Conservation (phyloP, 2,888 invertebrate genomes). For the Sycophila texana region DNA sequence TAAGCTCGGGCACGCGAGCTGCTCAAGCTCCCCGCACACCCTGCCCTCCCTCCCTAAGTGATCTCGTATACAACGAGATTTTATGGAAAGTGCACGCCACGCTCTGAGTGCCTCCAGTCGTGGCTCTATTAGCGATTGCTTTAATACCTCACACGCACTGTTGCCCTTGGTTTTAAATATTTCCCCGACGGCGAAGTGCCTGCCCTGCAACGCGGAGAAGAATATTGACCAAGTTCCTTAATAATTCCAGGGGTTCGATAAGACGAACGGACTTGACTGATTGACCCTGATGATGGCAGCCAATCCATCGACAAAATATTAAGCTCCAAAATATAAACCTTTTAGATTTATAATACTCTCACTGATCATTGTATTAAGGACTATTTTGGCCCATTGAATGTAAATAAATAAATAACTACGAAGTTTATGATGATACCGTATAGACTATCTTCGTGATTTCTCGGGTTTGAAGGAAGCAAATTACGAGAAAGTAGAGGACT, state of each 20-base stretch:
- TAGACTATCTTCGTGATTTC: no score
- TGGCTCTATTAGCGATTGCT: slow-evolving; percentile 40
- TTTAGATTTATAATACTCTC: no score
- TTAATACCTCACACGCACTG: slow-evolving; percentile 32
- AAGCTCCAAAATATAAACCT: no score
- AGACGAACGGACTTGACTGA: background rate
- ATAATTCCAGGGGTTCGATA: background rate
- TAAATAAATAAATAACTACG: background rate
- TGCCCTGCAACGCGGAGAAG: background rate
- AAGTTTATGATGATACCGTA: no score
- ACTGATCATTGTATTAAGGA: no score
- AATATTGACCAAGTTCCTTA: background rate
- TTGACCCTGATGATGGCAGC: background rate
- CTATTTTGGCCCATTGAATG: background rate
- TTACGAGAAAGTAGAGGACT: no score
- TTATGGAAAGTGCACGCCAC: slow-evolving; percentile 74
- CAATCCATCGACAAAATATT: no score
- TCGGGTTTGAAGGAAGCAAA: no score
- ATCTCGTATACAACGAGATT: slow-evolving; percentile 74
- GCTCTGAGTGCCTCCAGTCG: background rate
- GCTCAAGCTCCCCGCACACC: background rate
- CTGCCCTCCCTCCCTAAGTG: slow-evolving; percentile 67
- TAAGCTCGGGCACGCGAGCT: slow-evolving; percentile 62
- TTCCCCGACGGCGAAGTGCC: background rate
- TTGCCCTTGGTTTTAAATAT: slow-evolving; percentile 28